Evolutionary conservation across 2,113 vertebrate species (phyloP).

Genomic region (Puffinus mauretanicus): DNA sequence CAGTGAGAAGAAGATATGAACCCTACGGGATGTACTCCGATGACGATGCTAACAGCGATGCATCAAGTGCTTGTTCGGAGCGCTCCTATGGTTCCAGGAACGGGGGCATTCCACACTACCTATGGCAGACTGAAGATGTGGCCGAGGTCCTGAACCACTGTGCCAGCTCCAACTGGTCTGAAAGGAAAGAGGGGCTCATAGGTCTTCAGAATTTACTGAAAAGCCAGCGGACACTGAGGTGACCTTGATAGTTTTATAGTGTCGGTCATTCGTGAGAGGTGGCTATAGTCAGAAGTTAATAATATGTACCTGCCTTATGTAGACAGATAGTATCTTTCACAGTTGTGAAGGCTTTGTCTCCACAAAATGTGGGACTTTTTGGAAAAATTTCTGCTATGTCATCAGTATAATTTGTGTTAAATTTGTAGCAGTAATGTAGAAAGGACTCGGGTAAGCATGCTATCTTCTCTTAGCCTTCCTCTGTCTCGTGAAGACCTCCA

Average conservation of each 20-base stretch:
- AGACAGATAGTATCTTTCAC: not conserved
- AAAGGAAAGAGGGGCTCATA: constrained; percentile 95
- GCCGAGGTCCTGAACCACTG: constrained; percentile 98
- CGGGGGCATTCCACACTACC: constrained; percentile 92
- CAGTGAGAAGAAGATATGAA: constrained; percentile 88
- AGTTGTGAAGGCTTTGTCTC: not conserved
- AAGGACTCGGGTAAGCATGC: not conserved
- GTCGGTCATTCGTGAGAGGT: not conserved
- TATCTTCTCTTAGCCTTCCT: not conserved
- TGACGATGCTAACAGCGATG: constrained; percentile 95
- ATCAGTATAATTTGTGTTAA: not conserved
- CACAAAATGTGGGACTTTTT: not conserved
- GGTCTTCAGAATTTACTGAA: constrained; percentile 96
- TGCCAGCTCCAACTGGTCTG: constrained; percentile 98
- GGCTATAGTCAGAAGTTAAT: not conserved
- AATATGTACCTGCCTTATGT: not conserved
- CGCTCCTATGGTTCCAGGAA: constrained; percentile 93
- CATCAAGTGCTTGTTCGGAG: constrained; percentile 95
- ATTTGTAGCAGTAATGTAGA: not conserved
- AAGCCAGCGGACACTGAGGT: constrained; percentile 96
- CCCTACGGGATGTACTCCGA: constrained; percentile 97
- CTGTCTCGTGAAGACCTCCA: not conserved
- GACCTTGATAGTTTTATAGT: not conserved
- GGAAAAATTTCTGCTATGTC: not conserved
- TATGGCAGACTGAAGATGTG: constrained; percentile 95